Evolutionary conservation across 2,888 invertebrate species (phyloP).

Genomic region (Panopea generosa): DNA sequence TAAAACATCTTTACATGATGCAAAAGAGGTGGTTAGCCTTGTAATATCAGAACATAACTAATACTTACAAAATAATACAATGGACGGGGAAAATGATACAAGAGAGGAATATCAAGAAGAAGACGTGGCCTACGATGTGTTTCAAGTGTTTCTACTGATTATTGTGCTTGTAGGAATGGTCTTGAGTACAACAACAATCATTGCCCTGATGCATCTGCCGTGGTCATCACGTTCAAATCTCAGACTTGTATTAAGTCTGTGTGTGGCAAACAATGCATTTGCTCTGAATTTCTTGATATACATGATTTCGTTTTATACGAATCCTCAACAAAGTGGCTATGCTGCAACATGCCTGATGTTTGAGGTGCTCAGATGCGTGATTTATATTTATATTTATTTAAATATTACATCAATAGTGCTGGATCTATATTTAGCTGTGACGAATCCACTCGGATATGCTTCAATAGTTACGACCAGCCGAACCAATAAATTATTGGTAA

Average conservation of each 20-base stretch:
- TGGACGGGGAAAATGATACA: neutral
- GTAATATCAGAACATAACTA: too few species aligned
- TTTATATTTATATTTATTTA: conserved; percentile 47
- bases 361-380: conserved; percentile 43
- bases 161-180: conserved; percentile 38
- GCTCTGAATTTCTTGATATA: conserved; percentile 46
- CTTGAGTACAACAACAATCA: conserved; percentile 48
- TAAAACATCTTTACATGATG: too few species aligned
- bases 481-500: conserved; percentile 45
- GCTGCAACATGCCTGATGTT: conserved; percentile 45
- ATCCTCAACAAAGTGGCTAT: conserved; percentile 44
- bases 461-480: conserved; percentile 47
- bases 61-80: too few species aligned
- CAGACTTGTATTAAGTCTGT: conserved; percentile 43
- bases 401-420: conserved; percentile 46
- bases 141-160: conserved; percentile 32
- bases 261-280: conserved; percentile 45
- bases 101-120: neutral
- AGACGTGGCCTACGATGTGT: conserved; percentile 9
- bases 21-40: too few species aligned
- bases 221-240: conserved; percentile 56
- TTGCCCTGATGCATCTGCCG: conserved; percentile 51
- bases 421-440: conserved; percentile 52
- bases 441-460: conserved; percentile 55
- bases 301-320: conserved; percentile 48